A percentile compares a stretch with the other conserved stretches of the same genome.
Conservation (phyloP, 2,797 vertebrate genomes). For the Poecilia velifera region DNA sequence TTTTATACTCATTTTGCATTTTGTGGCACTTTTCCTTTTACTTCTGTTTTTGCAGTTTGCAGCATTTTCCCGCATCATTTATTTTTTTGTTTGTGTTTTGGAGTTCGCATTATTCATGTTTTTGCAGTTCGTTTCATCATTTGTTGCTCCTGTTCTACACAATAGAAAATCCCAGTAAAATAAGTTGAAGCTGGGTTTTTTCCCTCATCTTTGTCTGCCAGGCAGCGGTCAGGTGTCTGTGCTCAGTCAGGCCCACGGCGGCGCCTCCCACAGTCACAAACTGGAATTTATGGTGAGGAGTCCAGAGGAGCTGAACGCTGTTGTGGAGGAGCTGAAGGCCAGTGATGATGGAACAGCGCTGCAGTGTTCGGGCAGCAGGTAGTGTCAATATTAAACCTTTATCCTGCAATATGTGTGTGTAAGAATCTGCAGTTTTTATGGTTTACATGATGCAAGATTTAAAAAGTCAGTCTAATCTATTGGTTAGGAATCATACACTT, state of each 20-base stretch:
- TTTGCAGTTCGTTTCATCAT: neutral
- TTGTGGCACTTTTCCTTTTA: neutral
- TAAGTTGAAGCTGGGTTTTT: constrained; percentile 1
- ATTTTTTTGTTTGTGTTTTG: neutral
- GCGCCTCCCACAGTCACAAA: constrained; percentile 73
- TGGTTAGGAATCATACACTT: neutral
- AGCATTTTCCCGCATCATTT: neutral
- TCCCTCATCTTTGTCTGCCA: constrained; percentile 54
- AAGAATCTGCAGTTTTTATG: neutral
- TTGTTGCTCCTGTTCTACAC: neutral
- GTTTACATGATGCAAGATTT: neutral
- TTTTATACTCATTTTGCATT: neutral
- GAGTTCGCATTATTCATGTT: neutral
- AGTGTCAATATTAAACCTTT: neutral
- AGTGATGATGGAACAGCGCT: constrained; percentile 70
- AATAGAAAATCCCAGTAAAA: neutral
- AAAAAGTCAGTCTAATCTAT: neutral
- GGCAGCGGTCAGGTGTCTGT: constrained; percentile 80
- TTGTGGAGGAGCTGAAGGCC: constrained; percentile 79
- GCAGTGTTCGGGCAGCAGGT: constrained; percentile 81
- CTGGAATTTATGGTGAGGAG: constrained; percentile 83
- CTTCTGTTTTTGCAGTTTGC: neutral
- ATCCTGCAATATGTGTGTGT: neutral
- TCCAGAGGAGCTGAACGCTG: constrained; percentile 66
- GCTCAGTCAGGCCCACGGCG: constrained; percentile 69